Conservation (phyloP, 1,140 invertebrate genomes). For the Leptopilina boulardi region DNA sequence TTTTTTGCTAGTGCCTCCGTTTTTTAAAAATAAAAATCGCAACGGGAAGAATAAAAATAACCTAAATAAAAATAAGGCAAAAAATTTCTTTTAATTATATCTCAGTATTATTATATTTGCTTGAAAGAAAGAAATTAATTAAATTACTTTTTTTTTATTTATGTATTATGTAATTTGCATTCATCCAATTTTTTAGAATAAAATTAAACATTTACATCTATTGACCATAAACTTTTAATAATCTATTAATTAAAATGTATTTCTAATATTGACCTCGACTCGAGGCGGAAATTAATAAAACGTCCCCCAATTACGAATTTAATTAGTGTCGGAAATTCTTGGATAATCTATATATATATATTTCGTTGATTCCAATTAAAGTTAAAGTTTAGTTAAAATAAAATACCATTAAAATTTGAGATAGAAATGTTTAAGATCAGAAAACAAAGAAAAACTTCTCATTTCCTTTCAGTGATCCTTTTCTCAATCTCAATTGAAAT, state of each 20-base stretch:
- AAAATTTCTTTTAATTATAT: too few relatives aligned
- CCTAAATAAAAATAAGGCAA: too few relatives aligned
- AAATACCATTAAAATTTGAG: too few relatives aligned
- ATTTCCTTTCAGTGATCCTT: not conserved
- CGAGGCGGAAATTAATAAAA: slow-evolving; percentile 19
- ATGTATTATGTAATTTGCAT: not conserved
- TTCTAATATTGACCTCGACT: not conserved
- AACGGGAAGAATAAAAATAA: too few relatives aligned
- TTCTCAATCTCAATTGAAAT: not conserved
- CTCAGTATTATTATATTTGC: too few relatives aligned
- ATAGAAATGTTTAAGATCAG: not conserved
- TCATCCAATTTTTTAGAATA: too few relatives aligned
- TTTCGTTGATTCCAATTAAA: slow-evolving; percentile 5
- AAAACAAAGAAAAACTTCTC: not conserved
- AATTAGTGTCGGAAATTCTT: slow-evolving; percentile 14
- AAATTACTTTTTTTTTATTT: not conserved
- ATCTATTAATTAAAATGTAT: not conserved
- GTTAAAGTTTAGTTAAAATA: too few relatives aligned
- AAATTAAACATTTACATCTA: too few relatives aligned
- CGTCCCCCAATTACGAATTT: slow-evolving; percentile 2
- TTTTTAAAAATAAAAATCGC: too few relatives aligned
- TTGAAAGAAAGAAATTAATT: too few relatives aligned
- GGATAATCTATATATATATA: slow-evolving; percentile 3
- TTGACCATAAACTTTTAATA: too few relatives aligned
- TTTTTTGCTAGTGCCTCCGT: too few relatives aligned